Base-by-base conservation (phyloP, 2,113 vertebrate species). In the Pungitius pungitius region DNA sequence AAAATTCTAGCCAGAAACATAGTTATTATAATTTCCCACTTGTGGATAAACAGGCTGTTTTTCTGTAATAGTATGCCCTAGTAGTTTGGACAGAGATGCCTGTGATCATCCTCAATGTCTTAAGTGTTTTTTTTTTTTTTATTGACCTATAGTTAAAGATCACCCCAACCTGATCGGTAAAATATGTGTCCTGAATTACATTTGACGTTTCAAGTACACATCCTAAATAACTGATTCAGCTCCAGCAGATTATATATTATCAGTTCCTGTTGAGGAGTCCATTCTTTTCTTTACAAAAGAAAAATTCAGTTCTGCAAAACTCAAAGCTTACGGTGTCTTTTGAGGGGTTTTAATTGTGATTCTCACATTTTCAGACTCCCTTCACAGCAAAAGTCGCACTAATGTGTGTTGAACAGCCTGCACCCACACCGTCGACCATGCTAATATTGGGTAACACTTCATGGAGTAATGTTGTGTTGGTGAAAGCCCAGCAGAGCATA, bases 391-490 rank as follows among this genome's bases (percentile, higher is more conserved):
- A 22, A 49, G 30, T 49, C 56, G 18, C n/a, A 17, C 20, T 63
- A 59, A 22, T 20, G 9, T 42, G 24, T 75, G 64, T 70, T 37
- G 20, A 69, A 43, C 73, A 68, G 40, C 60, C 22, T 30, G 57
- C 12, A 17, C 33, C 56, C 40, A n/a, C 51, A 61, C 9, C 78
- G 63, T 77, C 71, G 47, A 74, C 79, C 35, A 7, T 69, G 62
- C 42, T 56, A 73, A 78, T 85, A 73, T 82, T 85, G 82, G 62
- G 39, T 52, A 60, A 60, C 18, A 1, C 11, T 47, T 81, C 58
- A 59, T 26, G 12, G 26, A 10, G 7, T 55, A 17, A 49, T 47
- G 27, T 17, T 77, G 52, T 51, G 51, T 69, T 54, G 20, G 51
- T 78, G 45, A 57, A 60, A 64, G 47, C 33, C 33, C 15, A 20